A percentile compares a stretch with the other conserved stretches of the same genome.
These are phyloP conservation scores for Todiramphus saurophagus DNA, from an alignment of 2,113 vertebrate genomes.

Conservation along the genomic window DNA sequence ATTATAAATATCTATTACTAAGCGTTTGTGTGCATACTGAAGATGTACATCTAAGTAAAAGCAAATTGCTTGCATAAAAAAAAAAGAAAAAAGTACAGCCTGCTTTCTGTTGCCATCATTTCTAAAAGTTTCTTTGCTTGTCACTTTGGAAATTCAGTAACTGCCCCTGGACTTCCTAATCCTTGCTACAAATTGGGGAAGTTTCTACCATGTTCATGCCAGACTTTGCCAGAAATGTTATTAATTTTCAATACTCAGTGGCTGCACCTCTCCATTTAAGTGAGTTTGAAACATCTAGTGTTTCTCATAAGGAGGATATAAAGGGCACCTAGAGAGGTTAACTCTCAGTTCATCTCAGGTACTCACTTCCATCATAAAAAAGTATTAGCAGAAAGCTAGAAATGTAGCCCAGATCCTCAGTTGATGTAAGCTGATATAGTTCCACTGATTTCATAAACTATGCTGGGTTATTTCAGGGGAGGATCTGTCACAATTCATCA, in stretches of 20 bases:
- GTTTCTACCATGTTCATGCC: background rate
- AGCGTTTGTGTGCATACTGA: background rate
- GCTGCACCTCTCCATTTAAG: background rate
- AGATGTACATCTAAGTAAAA: background rate
- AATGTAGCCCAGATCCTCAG: slow-evolving; percentile 28
- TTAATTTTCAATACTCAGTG: background rate
- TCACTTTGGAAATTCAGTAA: background rate
- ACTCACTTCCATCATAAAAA: background rate
- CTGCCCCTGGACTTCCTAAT: background rate
- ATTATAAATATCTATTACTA: background rate
- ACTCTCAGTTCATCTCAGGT: slow-evolving; percentile 1
- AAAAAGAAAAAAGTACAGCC: background rate
- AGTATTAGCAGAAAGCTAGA: slow-evolving; percentile 23
- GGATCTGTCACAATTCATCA: slow-evolving; percentile 58
- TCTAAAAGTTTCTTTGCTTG: background rate
- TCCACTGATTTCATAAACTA: slow-evolving; percentile 42
- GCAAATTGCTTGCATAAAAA: background rate
- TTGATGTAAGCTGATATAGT: slow-evolving; percentile 37
- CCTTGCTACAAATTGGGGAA: background rate
- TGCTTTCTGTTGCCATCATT: background rate
- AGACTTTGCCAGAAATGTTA: background rate
- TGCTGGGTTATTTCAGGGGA: slow-evolving; percentile 47
- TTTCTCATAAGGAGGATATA: background rate
- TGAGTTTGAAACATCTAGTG: background rate
- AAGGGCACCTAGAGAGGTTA: background rate